A percentile compares a stretch with the other conserved stretches of the same genome.
Conservation (phyloP, 2,797 vertebrate species). For the Coccyzus lansbergi region DNA sequence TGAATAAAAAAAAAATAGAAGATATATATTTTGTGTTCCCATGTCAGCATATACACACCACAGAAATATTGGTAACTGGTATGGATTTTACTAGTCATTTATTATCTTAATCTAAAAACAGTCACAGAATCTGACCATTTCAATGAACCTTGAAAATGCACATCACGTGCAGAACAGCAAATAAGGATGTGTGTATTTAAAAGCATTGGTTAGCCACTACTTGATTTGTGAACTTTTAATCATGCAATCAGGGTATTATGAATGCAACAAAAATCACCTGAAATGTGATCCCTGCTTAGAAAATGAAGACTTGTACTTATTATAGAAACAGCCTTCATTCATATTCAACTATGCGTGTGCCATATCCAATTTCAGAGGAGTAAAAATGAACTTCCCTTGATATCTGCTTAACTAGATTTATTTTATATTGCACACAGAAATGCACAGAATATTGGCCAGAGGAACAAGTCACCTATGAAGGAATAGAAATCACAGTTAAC, state of each 20-base stretch:
- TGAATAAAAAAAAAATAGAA: background rate
- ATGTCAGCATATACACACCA: background rate
- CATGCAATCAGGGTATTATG: background rate
- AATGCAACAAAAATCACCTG: slow-evolving; percentile 24
- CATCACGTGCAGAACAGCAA: background rate
- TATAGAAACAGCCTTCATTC: slow-evolving; percentile 29
- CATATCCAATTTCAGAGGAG: background rate
- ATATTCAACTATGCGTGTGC: slow-evolving; percentile 7
- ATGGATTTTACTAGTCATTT: background rate
- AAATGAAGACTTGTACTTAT: slow-evolving; percentile 5
- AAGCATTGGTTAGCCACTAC: slow-evolving; percentile 20
- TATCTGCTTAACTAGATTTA: slow-evolving; percentile 42
- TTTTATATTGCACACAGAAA: slow-evolving; percentile 83
- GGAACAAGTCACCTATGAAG: slow-evolving; percentile 89
- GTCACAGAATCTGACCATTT: background rate
- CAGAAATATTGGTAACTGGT: background rate
- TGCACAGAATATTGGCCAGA: slow-evolving; percentile 99
- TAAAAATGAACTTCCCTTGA: background rate
- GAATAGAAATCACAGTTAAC: slow-evolving; percentile 89
- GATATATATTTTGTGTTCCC: slow-evolving; percentile 1
- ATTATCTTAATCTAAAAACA: background rate
- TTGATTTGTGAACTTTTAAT: slow-evolving; percentile 50
- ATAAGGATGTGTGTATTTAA: slow-evolving; percentile 5
- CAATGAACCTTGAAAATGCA: slow-evolving; percentile 1
- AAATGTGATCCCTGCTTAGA: slow-evolving; percentile 8